These are phyloP conservation scores for Sycophila sp. DNA, from an alignment of 1,140 invertebrate genomes.

Conservation along the genomic window DNA sequence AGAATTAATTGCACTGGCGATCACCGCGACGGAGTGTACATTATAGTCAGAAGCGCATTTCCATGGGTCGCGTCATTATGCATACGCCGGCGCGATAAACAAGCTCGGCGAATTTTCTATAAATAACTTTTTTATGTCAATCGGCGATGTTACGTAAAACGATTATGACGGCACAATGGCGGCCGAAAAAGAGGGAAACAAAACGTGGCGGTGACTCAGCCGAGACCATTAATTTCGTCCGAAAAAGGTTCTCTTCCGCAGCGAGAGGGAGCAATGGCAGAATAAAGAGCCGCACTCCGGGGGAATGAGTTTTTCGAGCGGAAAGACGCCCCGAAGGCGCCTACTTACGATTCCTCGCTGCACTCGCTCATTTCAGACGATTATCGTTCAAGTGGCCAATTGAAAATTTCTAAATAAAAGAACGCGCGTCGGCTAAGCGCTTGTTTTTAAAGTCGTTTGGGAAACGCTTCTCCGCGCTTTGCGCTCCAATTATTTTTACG, in stretches of 20 bases:
- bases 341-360: background rate
- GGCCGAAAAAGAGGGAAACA: background rate
- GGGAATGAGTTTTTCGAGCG: background rate
- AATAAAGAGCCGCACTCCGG: background rate
- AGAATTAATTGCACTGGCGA: too few relatives aligned
- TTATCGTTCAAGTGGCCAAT: background rate
- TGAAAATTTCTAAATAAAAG: too few relatives aligned
- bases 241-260: constrained; percentile 23
- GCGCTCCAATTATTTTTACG: too few relatives aligned
- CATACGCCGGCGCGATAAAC: too few relatives aligned
- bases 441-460: too few relatives aligned
- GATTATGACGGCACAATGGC: background rate
- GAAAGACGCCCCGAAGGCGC: background rate
- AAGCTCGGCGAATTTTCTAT: too few relatives aligned
- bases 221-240: constrained; percentile 16
- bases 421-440: too few relatives aligned
- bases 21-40: too few relatives aligned
- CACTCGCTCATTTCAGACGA: background rate
- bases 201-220: constrained; percentile 16
- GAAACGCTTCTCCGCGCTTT: too few relatives aligned
- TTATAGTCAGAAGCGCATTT: too few relatives aligned
- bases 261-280: background rate
- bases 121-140: background rate
- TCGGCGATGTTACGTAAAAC: background rate
- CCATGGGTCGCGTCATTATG: too few relatives aligned